A percentile compares a stretch with the other conserved stretches of the same genome.
phyloP scores from a whole-genome alignment of 1,140 invertebrate species.

The Uloborus diversus region DNA sequence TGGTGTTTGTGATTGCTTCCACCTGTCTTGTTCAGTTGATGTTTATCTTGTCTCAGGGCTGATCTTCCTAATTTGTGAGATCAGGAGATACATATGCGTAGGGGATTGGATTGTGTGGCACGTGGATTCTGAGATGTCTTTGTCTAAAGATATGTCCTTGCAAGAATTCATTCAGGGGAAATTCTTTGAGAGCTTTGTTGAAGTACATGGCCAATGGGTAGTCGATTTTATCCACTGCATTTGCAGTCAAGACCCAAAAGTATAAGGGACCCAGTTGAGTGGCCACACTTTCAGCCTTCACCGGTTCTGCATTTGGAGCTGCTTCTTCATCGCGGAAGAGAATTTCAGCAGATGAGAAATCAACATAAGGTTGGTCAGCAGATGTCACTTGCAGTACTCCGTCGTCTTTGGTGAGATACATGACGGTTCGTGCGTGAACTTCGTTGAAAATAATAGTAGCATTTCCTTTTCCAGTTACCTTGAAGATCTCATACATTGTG shows the following conservation, averaged over 20 bases:
- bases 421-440: constrained; percentile 58
- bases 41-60: no score
- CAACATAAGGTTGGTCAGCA: constrained; percentile 60
- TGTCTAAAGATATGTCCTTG: constrained; percentile 11
- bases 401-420: constrained; percentile 58
- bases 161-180: constrained; percentile 21
- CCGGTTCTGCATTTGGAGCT: constrained; percentile 24
- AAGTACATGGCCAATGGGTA: constrained; percentile 54
- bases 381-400: constrained; percentile 27
- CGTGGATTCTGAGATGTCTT: constrained; percentile 43
- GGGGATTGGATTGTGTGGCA: constrained; percentile 50
- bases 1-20: no score
- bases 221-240: constrained; percentile 58
- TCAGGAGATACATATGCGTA: constrained; percentile 57
- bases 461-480: constrained; percentile 57
- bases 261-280: constrained; percentile 58
- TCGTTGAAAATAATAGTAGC: constrained; percentile 58
- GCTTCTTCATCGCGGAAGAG: constrained; percentile 45
- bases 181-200: constrained; percentile 55
- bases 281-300: constrained; percentile 54
- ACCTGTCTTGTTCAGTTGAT: no score
- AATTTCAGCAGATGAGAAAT: constrained; percentile 54
- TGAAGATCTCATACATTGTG: constrained; percentile 57
- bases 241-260: constrained; percentile 60
- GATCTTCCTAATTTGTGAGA: no score